A percentile compares a stretch with the other conserved stretches of the same genome.
phyloP scores from a whole-genome alignment of 2,888 invertebrate species.

The Lasioglossum oenotherae region DNA sequence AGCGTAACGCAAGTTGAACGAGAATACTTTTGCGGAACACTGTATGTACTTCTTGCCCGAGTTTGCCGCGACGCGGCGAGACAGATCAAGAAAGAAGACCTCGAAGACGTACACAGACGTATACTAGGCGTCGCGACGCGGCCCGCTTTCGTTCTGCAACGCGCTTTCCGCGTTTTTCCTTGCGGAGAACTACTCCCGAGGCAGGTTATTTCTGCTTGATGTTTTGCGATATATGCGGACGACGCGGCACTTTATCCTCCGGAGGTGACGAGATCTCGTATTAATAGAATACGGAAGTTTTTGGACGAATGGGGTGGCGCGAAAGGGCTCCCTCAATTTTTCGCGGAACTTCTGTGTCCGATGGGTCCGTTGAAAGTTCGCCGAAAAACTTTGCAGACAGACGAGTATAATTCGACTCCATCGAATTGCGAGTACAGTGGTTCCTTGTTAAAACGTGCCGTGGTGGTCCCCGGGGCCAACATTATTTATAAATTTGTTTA shows the following conservation, averaged over 20 bases:
- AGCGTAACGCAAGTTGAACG: not conserved
- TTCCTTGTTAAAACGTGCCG: not conserved
- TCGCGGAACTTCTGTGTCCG: not conserved
- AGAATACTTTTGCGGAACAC: not conserved
- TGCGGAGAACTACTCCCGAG: not conserved
- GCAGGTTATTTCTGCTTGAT: not conserved
- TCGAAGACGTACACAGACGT: conserved; percentile 48
- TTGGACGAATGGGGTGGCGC: not conserved
- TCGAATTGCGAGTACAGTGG: not conserved
- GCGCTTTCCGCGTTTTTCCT: not conserved
- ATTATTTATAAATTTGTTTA: too few relatives aligned
- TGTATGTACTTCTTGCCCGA: conserved; percentile 16
- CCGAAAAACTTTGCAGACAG: not conserved
- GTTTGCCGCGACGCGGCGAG: conserved; percentile 24
- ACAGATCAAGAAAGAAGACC: conserved; percentile 44
- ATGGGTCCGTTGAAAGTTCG: not conserved
- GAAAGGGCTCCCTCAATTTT: not conserved
- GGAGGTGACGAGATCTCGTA: conserved; percentile 2
- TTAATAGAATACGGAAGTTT: conserved; percentile 15
- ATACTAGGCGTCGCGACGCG: conserved; percentile 3
- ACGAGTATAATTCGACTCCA: not conserved
- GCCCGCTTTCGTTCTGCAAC: not conserved
- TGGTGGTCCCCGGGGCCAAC: too few relatives aligned
- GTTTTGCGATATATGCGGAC: not conserved
- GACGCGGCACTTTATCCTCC: not conserved